Percentiles rank a stretch among this genome's conserved stretches.
Evolutionary conservation across 2,797 vertebrate species (phyloP).

Genomic region (Pangasius macronema): DNA sequence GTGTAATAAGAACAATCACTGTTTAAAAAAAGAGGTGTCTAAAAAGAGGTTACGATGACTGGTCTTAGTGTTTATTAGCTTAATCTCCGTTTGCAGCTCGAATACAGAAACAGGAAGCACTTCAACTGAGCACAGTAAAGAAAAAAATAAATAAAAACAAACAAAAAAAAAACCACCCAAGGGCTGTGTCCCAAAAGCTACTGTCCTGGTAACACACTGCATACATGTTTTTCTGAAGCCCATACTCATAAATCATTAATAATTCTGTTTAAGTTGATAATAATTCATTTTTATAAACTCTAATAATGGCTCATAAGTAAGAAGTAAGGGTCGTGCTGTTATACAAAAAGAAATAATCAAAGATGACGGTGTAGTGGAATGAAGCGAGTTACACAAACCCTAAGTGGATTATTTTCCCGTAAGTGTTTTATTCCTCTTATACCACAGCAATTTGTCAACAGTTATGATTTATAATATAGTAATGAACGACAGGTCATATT

Average conservation of each 20-base stretch:
- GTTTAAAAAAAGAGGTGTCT: background rate
- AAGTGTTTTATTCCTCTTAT: slow-evolving; percentile 1
- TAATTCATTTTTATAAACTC: background rate
- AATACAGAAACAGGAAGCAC: slow-evolving; percentile 21
- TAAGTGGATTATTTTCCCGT: background rate
- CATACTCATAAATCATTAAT: background rate
- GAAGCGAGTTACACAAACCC: background rate
- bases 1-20: background rate
- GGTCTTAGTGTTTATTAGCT: slow-evolving; percentile 21
- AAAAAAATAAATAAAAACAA: background rate
- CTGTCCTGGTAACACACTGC: background rate
- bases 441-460: background rate
- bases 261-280: background rate
- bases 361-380: background rate
- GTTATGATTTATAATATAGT: background rate
- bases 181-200: background rate
- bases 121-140: background rate
- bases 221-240: background rate
- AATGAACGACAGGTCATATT: background rate
- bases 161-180: background rate
- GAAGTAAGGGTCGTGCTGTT: background rate
- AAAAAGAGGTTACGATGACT: background rate
- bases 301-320: background rate
- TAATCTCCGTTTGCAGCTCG: slow-evolving; percentile 12
- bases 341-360: background rate